A percentile compares a stretch with the other conserved stretches of the same genome.
phyloP scores from a whole-genome alignment of 2,113 vertebrate species.

The Hemiprocne comata region DNA sequence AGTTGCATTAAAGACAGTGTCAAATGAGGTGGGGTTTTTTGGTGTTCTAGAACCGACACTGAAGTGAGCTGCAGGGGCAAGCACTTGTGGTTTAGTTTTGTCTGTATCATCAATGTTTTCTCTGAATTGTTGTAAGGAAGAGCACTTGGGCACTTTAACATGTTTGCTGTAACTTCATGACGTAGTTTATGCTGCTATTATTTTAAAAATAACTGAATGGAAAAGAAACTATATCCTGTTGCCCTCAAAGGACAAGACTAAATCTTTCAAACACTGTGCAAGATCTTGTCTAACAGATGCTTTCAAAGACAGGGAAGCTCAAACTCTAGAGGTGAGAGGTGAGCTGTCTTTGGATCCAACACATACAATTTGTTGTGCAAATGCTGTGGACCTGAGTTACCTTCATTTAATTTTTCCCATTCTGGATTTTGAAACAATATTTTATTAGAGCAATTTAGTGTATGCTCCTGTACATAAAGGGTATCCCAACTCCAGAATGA shows the following conservation, averaged over 20 bases:
- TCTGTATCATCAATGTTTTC: not conserved
- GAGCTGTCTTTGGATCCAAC: not conserved
- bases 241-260: not conserved
- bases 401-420: not conserved
- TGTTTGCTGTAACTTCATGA: not conserved
- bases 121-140: not conserved
- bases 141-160: not conserved
- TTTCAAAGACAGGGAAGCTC: not conserved
- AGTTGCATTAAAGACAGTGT: not conserved
- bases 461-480: not conserved
- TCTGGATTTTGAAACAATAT: not conserved
- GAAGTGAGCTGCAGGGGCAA: not conserved
- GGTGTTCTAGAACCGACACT: not conserved
- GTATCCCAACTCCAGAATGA: not conserved
- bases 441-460: not conserved
- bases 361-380: not conserved
- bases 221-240: not conserved
- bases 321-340: rapidly evolving
- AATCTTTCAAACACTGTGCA: not conserved
- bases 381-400: not conserved
- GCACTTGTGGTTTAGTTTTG: not conserved
- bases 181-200: not conserved
- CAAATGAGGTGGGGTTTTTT: not conserved
- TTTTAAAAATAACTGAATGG: not conserved
- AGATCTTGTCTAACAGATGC: not conserved